Conservation (phyloP, 92 coral and sea anemone species). For the Meandrina meandrites region DNA sequence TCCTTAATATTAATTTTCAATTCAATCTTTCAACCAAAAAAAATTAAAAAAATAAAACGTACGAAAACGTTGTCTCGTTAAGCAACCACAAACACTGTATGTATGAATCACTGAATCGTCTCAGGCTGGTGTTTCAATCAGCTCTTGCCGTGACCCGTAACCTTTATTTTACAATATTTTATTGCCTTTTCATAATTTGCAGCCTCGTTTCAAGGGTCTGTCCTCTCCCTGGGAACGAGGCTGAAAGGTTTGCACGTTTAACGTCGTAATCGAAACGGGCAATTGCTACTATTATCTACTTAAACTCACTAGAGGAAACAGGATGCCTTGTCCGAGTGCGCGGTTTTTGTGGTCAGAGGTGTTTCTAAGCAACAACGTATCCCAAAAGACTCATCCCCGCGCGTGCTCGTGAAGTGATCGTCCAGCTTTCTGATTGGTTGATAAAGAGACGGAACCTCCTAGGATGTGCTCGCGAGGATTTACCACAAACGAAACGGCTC, state of each 20-base stretch:
- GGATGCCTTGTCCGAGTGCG: background rate
- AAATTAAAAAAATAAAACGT: background rate
- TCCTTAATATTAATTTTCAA: no score
- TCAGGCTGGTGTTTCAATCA: background rate
- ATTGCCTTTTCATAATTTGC: background rate
- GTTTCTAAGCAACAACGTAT: background rate
- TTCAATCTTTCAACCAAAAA: background rate
- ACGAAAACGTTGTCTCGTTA: background rate
- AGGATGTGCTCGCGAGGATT: background rate
- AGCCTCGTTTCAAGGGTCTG: background rate
- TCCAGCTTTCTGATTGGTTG: background rate
- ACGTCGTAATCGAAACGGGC: background rate
- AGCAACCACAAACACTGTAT: background rate
- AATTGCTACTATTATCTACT: background rate
- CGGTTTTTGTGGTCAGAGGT: background rate
- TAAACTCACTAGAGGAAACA: background rate
- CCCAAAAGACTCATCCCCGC: background rate
- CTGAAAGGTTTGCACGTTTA: background rate
- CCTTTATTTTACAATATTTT: background rate
- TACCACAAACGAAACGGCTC: background rate
- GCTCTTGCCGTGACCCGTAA: background rate
- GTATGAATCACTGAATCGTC: background rate
- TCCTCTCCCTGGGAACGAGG: background rate
- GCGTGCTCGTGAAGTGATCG: background rate
- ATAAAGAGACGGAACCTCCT: background rate